These are phyloP conservation scores for Lagorchestes hirsutus DNA, from an alignment of 2,797 vertebrate species.

Conservation along the genomic window DNA sequence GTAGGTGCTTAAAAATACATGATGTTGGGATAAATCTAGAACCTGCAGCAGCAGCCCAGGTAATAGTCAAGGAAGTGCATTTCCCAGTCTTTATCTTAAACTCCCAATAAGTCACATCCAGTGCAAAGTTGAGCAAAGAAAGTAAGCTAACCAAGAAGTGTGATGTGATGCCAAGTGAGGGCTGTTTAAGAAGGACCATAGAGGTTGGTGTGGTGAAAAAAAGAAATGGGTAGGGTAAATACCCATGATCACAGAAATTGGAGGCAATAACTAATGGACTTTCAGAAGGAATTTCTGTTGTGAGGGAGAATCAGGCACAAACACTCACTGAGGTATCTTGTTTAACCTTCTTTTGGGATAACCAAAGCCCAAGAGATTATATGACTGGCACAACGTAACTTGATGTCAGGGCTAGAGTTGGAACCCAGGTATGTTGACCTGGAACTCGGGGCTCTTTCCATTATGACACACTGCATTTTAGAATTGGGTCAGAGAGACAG, in stretches of 20 bases:
- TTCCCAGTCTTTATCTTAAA: constrained; percentile 21
- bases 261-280: not conserved
- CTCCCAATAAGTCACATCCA: constrained; percentile 19
- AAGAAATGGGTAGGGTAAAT: not conserved
- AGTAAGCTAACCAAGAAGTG: not conserved
- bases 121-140: not conserved
- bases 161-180: constrained; percentile 13
- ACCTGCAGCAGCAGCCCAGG: not conserved
- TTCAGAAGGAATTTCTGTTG: not conserved
- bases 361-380: not conserved
- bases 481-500: not conserved
- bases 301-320: not conserved
- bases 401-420: not conserved
- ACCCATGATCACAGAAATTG: not conserved
- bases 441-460: not conserved
- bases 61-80: not conserved
- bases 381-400: not conserved
- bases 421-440: not conserved
- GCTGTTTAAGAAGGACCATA: not conserved
- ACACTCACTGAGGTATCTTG: not conserved
- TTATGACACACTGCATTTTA: not conserved
- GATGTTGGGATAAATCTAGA: too few relatives aligned
- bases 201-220: not conserved
- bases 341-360: not conserved
- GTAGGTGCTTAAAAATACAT: too few relatives aligned